Conservation (phyloP, 2,888 invertebrate genomes). For the Drosophila maculinotata region DNA sequence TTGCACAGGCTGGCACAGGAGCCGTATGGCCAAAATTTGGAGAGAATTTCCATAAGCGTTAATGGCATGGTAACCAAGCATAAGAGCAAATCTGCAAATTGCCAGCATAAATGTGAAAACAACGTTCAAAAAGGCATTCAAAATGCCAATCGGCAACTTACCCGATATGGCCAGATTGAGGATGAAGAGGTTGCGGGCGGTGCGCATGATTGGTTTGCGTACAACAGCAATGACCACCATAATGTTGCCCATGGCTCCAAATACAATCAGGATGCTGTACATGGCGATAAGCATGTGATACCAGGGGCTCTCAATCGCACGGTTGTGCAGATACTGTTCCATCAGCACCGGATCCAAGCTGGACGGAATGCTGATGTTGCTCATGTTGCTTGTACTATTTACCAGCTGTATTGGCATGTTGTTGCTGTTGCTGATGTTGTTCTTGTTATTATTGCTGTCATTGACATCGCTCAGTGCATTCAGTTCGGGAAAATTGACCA, state of each 20-base stretch:
- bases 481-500: slow-evolving; percentile 30
- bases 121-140: background rate
- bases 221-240: slow-evolving; percentile 92
- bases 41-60: slow-evolving; percentile 93
- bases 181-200: slow-evolving; percentile 96
- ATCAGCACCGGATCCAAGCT: slow-evolving; percentile 72
- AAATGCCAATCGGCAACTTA: slow-evolving; percentile 55
- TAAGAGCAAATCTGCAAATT: slow-evolving; percentile 89
- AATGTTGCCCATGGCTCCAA: slow-evolving; percentile 94
- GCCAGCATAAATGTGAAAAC: slow-evolving; percentile 24
- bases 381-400: slow-evolving; percentile 38
- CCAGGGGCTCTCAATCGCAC: slow-evolving; percentile 90
- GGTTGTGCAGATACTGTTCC: slow-evolving; percentile 89
- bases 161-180: slow-evolving; percentile 93
- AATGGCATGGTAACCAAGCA: slow-evolving; percentile 96
- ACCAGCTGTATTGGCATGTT: slow-evolving; percentile 23
- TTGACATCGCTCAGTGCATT: slow-evolving; percentile 16
- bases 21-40: slow-evolving; percentile 94
- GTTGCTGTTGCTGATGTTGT: slow-evolving; percentile 14
- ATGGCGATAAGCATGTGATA: slow-evolving; percentile 89
- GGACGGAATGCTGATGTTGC: slow-evolving; percentile 28
- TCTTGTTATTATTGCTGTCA: background rate
- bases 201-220: slow-evolving; percentile 94
- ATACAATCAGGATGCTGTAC: slow-evolving; percentile 91
- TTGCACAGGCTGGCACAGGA: slow-evolving; percentile 91